Percentiles rank a stretch among this genome's conserved stretches.
Conservation (phyloP, 2,888 invertebrate genomes). For the Cosmia trapezina region DNA sequence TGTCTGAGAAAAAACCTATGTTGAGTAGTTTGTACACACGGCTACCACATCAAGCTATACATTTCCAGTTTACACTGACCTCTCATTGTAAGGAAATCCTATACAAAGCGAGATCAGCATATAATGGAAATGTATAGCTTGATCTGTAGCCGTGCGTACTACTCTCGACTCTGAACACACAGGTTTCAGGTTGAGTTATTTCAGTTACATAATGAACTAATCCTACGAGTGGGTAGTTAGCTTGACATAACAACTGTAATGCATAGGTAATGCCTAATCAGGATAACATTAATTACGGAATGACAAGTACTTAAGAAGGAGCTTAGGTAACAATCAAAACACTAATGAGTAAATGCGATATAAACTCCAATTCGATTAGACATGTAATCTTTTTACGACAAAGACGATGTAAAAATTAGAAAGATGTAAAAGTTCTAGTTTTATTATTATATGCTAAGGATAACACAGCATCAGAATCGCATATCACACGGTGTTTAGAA, state of each 20-base stretch:
- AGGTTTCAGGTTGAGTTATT: not conserved
- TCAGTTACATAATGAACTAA: not conserved
- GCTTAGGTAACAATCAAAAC: constrained; percentile 32
- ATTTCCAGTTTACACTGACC: no score
- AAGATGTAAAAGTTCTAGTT: not conserved
- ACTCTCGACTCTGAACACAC: not conserved
- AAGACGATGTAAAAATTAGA: constrained; percentile 16
- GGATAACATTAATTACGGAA: constrained; percentile 25
- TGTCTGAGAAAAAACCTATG: not conserved
- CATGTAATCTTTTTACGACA: constrained; percentile 14
- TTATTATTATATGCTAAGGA: not conserved
- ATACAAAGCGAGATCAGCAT: no score
- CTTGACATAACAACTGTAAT: constrained; percentile 13
- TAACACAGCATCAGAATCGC: not conserved
- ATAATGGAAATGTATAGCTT: no score
- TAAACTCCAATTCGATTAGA: constrained; percentile 12
- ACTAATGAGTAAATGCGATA: constrained; percentile 32
- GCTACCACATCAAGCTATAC: no score
- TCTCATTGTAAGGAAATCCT: no score
- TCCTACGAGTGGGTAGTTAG: not conserved
- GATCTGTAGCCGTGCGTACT: no score
- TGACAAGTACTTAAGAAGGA: constrained; percentile 28
- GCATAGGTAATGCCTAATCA: constrained; percentile 24
- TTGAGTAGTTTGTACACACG: no score
- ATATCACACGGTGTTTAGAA: not conserved